phyloP scores from a whole-genome alignment of 2,888 invertebrate species.

The Cheilosia pagana region DNA sequence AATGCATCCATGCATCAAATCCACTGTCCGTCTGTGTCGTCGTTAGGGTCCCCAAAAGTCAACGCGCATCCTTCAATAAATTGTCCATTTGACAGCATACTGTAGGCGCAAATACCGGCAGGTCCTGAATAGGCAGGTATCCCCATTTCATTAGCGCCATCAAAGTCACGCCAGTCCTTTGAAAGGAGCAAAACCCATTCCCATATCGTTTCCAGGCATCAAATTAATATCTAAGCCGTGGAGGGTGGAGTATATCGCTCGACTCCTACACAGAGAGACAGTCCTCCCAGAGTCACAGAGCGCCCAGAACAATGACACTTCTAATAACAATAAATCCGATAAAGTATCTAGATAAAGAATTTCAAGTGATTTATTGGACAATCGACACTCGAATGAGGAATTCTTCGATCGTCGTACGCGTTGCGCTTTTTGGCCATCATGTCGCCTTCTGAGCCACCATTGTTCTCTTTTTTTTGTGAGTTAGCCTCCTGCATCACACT shows the following conservation, averaged over 20 bases:
- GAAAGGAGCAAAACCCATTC: not conserved
- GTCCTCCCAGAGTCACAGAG: conserved; percentile 2
- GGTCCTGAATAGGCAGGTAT: conserved; percentile 31
- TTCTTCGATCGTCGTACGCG: conserved; percentile 52
- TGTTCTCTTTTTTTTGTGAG: not conserved
- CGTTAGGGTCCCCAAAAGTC: not conserved
- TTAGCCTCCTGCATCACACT: not conserved
- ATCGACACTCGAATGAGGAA: conserved; percentile 52
- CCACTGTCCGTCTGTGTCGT: conserved; percentile 4
- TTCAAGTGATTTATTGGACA: conserved; percentile 59
- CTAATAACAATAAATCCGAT: conserved; percentile 67
- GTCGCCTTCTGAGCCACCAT: too few species aligned
- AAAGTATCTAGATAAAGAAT: conserved; percentile 60
- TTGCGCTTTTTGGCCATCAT: conserved; percentile 31
- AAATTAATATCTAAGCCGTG: conserved; percentile 53
- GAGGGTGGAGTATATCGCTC: conserved; percentile 4
- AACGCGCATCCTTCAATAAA: conserved; percentile 15
- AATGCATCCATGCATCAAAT: conserved; percentile 37
- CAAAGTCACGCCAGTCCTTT: conserved; percentile 7
- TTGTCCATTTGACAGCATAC: conserved; percentile 19
- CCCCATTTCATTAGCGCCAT: conserved; percentile 42
- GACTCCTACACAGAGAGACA: conserved; percentile 26
- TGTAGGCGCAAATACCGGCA: conserved; percentile 2
- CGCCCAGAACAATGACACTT: conserved; percentile 54
- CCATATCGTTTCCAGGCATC: conserved; percentile 28